phyloP scores from a whole-genome alignment of 2,888 invertebrate genomes.

The Poecilobothrus nobilitatus region DNA sequence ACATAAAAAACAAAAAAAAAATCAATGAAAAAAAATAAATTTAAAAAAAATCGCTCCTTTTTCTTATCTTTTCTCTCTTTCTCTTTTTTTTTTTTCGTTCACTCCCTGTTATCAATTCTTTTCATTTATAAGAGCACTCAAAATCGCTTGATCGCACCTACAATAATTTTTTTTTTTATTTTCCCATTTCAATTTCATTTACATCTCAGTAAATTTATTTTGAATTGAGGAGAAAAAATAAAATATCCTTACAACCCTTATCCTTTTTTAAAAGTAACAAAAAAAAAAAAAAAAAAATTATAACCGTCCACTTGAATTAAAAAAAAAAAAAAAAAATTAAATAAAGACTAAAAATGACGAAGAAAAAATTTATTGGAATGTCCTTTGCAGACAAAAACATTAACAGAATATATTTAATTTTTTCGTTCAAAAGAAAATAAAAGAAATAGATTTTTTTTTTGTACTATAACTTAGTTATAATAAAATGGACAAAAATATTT shows the following conservation, averaged over 20 bases:
- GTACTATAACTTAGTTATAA: no score
- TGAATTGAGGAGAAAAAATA: not conserved
- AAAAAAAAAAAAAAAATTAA: not conserved
- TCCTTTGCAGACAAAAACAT: not conserved
- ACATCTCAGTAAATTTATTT: conserved; percentile 3
- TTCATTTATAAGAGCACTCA: not conserved
- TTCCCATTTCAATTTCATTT: not conserved
- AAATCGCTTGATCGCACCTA: not conserved
- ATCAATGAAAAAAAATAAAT: not conserved
- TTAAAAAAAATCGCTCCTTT: no score
- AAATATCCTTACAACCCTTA: conserved; percentile 4
- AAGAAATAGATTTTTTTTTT: no score
- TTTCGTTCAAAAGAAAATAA: no score
- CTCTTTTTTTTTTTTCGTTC: not conserved
- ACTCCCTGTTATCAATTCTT: not conserved
- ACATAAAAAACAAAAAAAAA: not conserved
- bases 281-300: not conserved
- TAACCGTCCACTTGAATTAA: not conserved
- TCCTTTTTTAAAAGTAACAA: not conserved
- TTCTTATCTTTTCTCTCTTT: no score
- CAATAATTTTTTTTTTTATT: not conserved
- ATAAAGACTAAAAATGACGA: not conserved
- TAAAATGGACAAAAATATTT: no score
- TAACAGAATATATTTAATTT: no score
- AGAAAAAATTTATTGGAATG: not conserved